A percentile compares a stretch with the other conserved stretches of the same genome.
phyloP scores from a whole-genome alignment of 2,888 invertebrate genomes.

The Drosophila prolongata region DNA sequence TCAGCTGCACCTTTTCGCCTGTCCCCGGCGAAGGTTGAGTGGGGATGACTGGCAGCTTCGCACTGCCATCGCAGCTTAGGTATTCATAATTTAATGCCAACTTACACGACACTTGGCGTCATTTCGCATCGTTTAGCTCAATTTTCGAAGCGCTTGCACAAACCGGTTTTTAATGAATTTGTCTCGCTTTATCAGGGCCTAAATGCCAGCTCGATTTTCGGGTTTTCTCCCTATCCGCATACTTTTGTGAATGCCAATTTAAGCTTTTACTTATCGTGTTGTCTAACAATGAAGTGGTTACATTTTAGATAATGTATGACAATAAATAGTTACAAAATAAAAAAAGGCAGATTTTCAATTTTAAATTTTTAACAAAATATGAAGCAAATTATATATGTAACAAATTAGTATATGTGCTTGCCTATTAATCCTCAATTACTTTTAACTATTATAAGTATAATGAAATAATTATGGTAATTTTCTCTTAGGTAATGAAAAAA shows the following conservation, averaged over 20 bases:
- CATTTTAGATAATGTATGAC: no score
- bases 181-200: conserved; percentile 33
- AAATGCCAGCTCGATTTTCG: conserved; percentile 10
- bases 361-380: no score
- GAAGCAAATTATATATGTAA: no score
- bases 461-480: no score
- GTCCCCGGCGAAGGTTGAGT: conserved; percentile 9
- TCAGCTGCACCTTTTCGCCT: conserved; percentile 12
- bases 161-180: conserved; percentile 51
- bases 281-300: background rate
- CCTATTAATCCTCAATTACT: no score
- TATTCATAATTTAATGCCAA: conserved; percentile 73
- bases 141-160: conserved; percentile 59
- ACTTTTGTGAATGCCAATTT: background rate
- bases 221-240: background rate
- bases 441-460: no score
- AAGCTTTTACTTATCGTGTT: background rate
- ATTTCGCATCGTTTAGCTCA: conserved; percentile 69
- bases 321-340: no score
- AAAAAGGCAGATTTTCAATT: no score
- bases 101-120: conserved; percentile 68
- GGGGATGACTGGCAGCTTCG: conserved; percentile 59
- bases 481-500: no score
- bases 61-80: conserved; percentile 59
- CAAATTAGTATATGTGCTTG: no score